These are phyloP conservation scores for Microchirus variegatus DNA, from an alignment of 2,797 vertebrate species.

Conservation along the genomic window DNA sequence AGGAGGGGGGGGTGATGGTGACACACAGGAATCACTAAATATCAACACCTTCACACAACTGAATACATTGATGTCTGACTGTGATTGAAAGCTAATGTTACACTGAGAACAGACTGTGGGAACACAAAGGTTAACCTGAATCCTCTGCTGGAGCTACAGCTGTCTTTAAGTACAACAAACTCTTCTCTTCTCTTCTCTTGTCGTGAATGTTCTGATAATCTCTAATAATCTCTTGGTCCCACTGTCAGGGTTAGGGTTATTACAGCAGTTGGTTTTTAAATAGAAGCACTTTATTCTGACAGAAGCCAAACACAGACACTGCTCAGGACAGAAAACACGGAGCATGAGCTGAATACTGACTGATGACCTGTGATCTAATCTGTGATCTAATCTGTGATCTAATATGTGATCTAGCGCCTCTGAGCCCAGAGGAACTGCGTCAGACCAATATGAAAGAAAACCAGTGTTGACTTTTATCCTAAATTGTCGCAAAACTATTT, in stretches of 20 bases:
- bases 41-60: conserved; percentile 71
- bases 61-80: conserved; percentile 55
- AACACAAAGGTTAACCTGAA: conserved; percentile 53
- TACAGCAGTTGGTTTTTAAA: conserved; percentile 30
- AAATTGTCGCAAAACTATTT: conserved; percentile 33
- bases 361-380: conserved; percentile 42
- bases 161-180: conserved; percentile 42
- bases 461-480: conserved; percentile 24
- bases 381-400: too few relatives aligned
- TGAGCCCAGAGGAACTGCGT: background rate
- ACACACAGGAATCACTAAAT: conserved; percentile 75
- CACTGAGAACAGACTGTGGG: conserved; percentile 62
- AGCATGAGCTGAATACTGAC: conserved; percentile 50
- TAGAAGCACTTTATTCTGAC: conserved; percentile 49
- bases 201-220: conserved; percentile 25
- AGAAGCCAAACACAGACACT: conserved; percentile 65
- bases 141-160: conserved; percentile 44
- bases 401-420: too few relatives aligned
- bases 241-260: conserved; percentile 45
- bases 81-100: conserved; percentile 74
- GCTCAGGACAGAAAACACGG: conserved; percentile 21
- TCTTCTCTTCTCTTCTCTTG: conserved; percentile 19
- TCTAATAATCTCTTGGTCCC: conserved; percentile 48
- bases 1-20: conserved; percentile 34
- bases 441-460: conserved; percentile 9